Evolutionary conservation across 2,113 vertebrate genomes (phyloP), one percentile per base, ranked within the genome.

Genomic region (Typhlomys cinereus): DNA sequence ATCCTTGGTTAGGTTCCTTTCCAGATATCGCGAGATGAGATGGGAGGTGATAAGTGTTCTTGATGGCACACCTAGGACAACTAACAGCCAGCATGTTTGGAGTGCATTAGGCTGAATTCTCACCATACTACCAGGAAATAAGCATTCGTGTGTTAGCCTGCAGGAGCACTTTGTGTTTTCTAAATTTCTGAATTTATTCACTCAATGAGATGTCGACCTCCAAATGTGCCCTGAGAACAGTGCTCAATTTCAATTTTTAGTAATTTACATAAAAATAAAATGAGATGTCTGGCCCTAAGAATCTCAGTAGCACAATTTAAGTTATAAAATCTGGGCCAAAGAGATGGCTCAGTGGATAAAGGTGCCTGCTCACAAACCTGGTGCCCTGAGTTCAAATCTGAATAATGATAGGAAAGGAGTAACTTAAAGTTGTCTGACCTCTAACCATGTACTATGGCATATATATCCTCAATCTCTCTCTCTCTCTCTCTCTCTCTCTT

Each of bases 1-100:
- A 96, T 97, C 71, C 75, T 97, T 95, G 92, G 90, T 95, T 94
- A 90, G 48, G 3, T 8, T 95, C 93, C 20, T 34, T 83, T 90
- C 34, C 10, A 88, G 82, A 75, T 90, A 90, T 29, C 88, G 31
- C 86, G 90, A 79, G 41, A 80, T 36, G 90, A 79, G 41, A 80
- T 36, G 21, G 46, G 44, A 78, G 14, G 82, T 88, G 57, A 74
- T 62, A 46, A 61, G 27, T 91, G 52, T 86, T 89, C 57, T 57
- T 83, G n/a, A 85, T 71, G 46, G 54, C 85, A 90, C 85, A 8
- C 46, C 50, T 93, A 88, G 82, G 36, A 71, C 64, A 76, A 78
- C 75, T 91, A 95, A 76, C 84, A 87, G 73, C 79, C 69, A 67
- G 34, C 48, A 64, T 34, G n/a, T 34, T 46, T 46, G 78, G 61